Base-by-base conservation (phyloP, 1,140 invertebrate genomes). In the Euura lappo region DNA sequence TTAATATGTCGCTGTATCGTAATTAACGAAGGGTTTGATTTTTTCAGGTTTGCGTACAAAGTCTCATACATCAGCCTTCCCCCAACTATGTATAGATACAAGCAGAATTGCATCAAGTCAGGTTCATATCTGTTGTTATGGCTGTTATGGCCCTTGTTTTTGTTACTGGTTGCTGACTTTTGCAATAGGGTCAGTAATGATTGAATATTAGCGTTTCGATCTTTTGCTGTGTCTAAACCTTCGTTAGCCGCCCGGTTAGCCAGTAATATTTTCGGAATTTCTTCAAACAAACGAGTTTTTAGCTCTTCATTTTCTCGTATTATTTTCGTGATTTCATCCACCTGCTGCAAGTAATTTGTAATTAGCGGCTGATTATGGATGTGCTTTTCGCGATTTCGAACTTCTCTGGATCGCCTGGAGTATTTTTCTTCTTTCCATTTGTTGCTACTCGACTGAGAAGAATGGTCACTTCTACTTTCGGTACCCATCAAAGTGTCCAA, bases 31-130 rank as follows among this genome's bases (percentile, higher is more conserved):
- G 69, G 69, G 10, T 2, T 13, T 13, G 43, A 44, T 44, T 46
- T 45, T 44, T 44, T 44, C 45, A 70, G 8, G 45, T 70, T 70
- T 10, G n/a, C 69, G n/a, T 70, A 13, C 8, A 70, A 46, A 1
- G 45, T 44, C 10, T 70, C 45, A 45, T 70, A 70, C 43, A 43
- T 44, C 45, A 44, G 10, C 2, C 69, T 42, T 44, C 69, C 69
- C 6, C 43, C 69, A 44, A 70, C 13, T 45, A 44, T 44, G 13
- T 44, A 70, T 13, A 70, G 10, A 45, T 70, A 70, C n/a, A 45
- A 44, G 45, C 28, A 43, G 43, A 70, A 70, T 45, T 44, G 45
- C 45, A 44, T 70, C 2, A 44, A 45, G 47, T 51, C 47, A 51
- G 47, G 47, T 11, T 45, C n/a, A 8, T 70, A 44, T 13, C n/a